Base-by-base conservation (phyloP, 2,888 invertebrate species). In the Eubasilissa splendida region DNA sequence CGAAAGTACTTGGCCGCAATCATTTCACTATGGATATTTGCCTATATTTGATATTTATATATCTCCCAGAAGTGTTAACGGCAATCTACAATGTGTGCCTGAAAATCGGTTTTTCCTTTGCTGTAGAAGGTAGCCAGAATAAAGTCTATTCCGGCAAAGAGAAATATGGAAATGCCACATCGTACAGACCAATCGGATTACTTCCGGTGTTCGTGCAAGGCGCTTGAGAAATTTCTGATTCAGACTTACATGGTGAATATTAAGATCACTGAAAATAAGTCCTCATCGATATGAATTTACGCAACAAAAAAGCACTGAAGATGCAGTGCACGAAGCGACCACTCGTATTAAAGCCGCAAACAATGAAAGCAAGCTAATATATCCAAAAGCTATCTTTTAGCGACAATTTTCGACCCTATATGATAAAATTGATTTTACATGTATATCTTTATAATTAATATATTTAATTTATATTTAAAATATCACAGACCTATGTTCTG, bases 1-100 rank as follows among this genome's bases (percentile, higher is more conserved):
- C 42, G 3, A 42, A 42, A 42, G 1, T 0, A 42, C 42, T 7
- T 4, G 42, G 3, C 42, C 42, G 42, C 42, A 2, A 42, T 42
- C 42, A 42, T 7, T 68, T 52, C 68, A 68, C 68, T 1, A 3
- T 50, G 50, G 68, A 68, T 14, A 68, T 68, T 4, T 68, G 68
- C 14, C 9, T n/a, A 5, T 4, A 42, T n/a, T n/a, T n/a, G 50
- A 50, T 50, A 52, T 68, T 68, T 14, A 14, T 50, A n/a, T n/a
- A 12, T 14, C 68, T n/a, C 5, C 68, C 68, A 12, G 14, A 68
- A 2, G 50, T 68, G 4, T n/a, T 68, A 12, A 68, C 52, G n/a
- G 50, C 42, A 10, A 12, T 66, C 11, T 66, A 42, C 52, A 66
- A 66, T 14, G 22, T 50, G n/a, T 66, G 66, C n/a, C 42, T 66